Evolutionary conservation across 2,113 vertebrate genomes (phyloP).

Genomic region (Cebidichthys violaceus): DNA sequence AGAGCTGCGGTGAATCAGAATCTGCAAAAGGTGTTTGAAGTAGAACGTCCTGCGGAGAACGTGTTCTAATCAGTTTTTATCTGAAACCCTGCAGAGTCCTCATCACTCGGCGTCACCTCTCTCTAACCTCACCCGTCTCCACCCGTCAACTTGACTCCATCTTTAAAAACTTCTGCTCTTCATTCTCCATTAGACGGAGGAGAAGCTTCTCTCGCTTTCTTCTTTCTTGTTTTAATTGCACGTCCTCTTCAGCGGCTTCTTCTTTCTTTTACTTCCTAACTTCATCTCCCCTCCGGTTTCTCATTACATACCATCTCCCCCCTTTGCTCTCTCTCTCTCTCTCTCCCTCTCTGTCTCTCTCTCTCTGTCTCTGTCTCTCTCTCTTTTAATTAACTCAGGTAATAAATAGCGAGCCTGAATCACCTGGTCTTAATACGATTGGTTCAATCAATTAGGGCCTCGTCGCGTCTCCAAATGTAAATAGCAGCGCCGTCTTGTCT

Average conservation of each 20-base stretch:
- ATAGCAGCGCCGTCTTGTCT: constrained; percentile 23
- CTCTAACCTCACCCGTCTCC: background rate
- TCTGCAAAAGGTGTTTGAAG: background rate
- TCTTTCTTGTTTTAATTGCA: background rate
- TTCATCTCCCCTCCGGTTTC: background rate
- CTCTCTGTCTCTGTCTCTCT: background rate
- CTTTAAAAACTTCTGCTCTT: background rate
- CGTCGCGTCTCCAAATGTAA: constrained; percentile 25
- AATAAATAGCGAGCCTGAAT: constrained; percentile 44
- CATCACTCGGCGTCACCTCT: background rate
- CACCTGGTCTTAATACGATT: constrained; percentile 27
- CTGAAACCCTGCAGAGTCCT: background rate
- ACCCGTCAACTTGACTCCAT: background rate
- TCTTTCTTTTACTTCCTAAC: background rate
- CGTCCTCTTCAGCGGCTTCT: background rate
- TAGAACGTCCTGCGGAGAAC: background rate
- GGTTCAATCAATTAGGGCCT: constrained; percentile 38
- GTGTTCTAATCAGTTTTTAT: background rate
- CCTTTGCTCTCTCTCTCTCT: background rate
- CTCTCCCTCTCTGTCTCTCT: background rate
- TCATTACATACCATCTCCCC: constrained; percentile 1
- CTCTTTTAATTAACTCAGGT: constrained; percentile 48
- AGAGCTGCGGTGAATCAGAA: background rate
- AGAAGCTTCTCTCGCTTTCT: background rate
- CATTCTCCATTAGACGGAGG: constrained; percentile 6